These are phyloP conservation scores for Enchytraeus crypticus DNA, from an alignment of 2,888 invertebrate species.

Conservation along the genomic window DNA sequence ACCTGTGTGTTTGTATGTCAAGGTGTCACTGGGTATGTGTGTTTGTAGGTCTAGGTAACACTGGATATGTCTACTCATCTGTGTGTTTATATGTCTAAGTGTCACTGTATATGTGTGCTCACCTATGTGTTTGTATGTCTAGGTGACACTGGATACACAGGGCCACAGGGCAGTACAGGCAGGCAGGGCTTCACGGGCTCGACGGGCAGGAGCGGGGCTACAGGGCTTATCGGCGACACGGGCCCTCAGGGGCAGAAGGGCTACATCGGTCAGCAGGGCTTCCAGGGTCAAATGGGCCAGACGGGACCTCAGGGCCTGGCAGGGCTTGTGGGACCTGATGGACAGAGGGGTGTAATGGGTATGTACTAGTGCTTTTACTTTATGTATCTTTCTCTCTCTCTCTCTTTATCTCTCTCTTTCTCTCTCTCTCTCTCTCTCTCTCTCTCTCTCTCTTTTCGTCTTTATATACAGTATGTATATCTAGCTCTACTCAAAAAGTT, in stretches of 20 bases:
- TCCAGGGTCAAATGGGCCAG: constrained; percentile 47
- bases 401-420: no score
- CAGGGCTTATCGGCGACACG: neutral
- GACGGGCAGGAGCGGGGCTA: neutral
- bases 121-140: neutral
- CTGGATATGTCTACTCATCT: neutral
- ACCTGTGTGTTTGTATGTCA: neutral
- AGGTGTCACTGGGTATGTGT: neutral
- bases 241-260: constrained; percentile 22
- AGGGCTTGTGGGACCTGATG: constrained; percentile 48
- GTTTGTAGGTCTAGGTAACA: neutral
- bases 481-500: no score
- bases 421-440: no score
- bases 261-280: constrained; percentile 18
- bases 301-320: constrained; percentile 45
- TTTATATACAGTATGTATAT: no score
- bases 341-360: constrained; percentile 49
- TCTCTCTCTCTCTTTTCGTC: no score
- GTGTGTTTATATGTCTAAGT: neutral
- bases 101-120: neutral
- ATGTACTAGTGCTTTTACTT: no score
- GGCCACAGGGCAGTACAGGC: constrained; percentile 10
- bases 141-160: constrained; percentile 1
- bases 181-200: constrained; percentile 5
- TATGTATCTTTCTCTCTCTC: no score